Base-by-base conservation (phyloP, 2,113 vertebrate genomes). In the Syngnathus floridae region DNA sequence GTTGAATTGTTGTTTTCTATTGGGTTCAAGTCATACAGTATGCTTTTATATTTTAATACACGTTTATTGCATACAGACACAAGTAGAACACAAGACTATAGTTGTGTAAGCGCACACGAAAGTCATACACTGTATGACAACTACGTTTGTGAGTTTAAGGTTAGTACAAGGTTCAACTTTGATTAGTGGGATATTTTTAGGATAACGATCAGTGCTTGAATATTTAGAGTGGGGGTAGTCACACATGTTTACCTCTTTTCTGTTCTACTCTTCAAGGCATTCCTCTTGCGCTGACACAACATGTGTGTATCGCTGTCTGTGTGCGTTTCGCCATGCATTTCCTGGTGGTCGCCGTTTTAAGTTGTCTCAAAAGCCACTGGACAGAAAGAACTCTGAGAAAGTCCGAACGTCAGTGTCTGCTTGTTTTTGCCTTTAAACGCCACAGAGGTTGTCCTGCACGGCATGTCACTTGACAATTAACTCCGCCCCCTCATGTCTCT, bases 201-300 rank as follows among this genome's bases (percentile, higher is more conserved):
- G 21, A 54, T 21, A 41, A 2, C 3, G 1, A 38, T 22, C 61
- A 52, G 1, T 0, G 12, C 14, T 56, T 68, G 3, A 64, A 46
- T 69, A 26, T 26, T 52, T n/a, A 45, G 40, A 64, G 35, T 35
- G 35, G 19, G 52, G 36, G 16, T 40, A 31, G 26, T 31, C 26
- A 31, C 26, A 31, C 26, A 31, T 3, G 26, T 85, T 81, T 88
- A 91, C 91, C 91, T 90, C 80, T 75, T 71, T 79, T 78, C 66
- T 74, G 66, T 64, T 77, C 41, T 59, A 41, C 63, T 70, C 69
- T 82, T 74, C 72, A 4, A 59, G 72, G 80, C 73, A 86, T 86
- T 85, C 83, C 81, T 86, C 78, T 78, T 73, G 65, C 69, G 77
- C 13, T 69, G 54, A 48, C 52, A 66, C 2, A 19, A 4, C 46